Percentiles rank a stretch among this genome's conserved stretches.
phyloP scores from a whole-genome alignment of 1,140 invertebrate genomes.

The Drosophila neocordata region DNA sequence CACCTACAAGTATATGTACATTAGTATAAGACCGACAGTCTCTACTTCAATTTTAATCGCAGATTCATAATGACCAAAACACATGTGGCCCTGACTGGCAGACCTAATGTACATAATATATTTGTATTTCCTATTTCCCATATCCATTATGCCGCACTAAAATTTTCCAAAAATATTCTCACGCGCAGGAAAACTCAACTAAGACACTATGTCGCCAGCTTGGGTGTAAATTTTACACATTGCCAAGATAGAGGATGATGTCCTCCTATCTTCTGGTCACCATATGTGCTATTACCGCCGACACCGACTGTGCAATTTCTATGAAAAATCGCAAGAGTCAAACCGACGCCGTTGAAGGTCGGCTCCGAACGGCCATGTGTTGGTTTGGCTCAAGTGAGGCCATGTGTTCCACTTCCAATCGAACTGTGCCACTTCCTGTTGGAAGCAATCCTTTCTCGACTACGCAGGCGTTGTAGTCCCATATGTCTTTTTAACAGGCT shows the following conservation, averaged over 20 bases:
- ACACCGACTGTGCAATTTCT: constrained; percentile 59
- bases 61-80: neutral
- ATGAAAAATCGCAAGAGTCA: constrained; percentile 76
- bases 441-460: constrained; percentile 17
- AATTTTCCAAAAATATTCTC: constrained; percentile 58
- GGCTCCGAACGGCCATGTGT: neutral
- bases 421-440: constrained; percentile 15
- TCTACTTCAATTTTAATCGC: neutral
- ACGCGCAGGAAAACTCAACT: constrained; percentile 25
- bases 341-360: constrained; percentile 65
- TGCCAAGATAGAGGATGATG: constrained; percentile 36
- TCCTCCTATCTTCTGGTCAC: constrained; percentile 61
- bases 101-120: neutral
- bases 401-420: constrained; percentile 28
- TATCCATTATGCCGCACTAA: neutral
- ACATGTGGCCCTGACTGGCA: constrained; percentile 25
- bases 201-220: constrained; percentile 46
- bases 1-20: too few species aligned
- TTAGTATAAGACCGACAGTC: too few species aligned
- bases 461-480: neutral
- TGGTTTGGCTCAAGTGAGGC: constrained; percentile 10
- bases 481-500: neutral
- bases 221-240: constrained; percentile 57
- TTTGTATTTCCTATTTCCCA: neutral
- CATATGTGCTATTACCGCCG: constrained; percentile 56